Evolutionary conservation across 2,113 vertebrate genomes (phyloP).

Genomic region (Hydrochoerus hydrochaeris): DNA sequence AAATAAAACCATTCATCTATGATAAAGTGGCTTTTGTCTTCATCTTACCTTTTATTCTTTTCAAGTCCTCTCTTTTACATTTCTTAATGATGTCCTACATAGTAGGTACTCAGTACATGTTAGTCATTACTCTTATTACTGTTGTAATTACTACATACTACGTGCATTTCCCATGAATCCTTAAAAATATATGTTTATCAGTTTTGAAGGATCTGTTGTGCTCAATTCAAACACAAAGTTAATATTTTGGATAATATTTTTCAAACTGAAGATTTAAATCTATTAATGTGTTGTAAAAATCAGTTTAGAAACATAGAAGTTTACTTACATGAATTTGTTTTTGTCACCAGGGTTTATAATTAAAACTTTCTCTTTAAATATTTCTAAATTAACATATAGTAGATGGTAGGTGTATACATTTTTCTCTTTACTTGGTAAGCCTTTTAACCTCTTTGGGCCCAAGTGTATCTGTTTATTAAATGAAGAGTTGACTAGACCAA

Average conservation of each 20-base stretch:
- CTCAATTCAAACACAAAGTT: not conserved
- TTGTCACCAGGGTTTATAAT: not conserved
- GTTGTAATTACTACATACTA: not conserved
- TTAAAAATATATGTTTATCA: not conserved
- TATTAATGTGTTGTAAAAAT: not conserved
- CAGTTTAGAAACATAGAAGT: not conserved
- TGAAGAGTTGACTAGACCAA: not conserved
- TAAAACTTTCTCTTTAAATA: not conserved
- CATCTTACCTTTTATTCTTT: not conserved
- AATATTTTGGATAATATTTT: not conserved
- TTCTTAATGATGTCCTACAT: not conserved
- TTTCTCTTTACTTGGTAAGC: constrained; percentile 23
- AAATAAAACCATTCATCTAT: not conserved
- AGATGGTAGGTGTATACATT: not conserved
- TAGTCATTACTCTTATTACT: not conserved
- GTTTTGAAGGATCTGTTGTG: not conserved
- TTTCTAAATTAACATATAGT: not conserved
- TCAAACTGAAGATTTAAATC: not conserved
- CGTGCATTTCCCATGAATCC: not conserved
- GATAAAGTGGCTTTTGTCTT: not conserved
- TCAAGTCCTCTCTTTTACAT: not conserved
- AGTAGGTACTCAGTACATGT: not conserved
- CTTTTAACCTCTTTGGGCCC: not conserved
- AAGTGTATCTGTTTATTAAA: not conserved
- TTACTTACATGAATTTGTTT: not conserved